phyloP scores from a whole-genome alignment of 2,797 vertebrate species.

The Gouania willdenowi region DNA sequence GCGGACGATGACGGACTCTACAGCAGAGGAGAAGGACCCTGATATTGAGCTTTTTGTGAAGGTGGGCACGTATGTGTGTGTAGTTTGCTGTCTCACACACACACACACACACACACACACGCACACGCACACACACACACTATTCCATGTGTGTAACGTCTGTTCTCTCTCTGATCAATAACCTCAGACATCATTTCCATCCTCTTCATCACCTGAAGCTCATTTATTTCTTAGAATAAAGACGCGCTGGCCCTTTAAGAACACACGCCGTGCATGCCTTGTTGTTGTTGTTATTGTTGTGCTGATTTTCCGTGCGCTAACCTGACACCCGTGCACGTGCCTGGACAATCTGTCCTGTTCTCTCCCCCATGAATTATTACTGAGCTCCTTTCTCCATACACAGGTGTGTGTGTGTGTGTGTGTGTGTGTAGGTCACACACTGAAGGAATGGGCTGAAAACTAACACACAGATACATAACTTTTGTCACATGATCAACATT shows the following conservation, averaged over 20 bases:
- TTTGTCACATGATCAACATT: too few species aligned
- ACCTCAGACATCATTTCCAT: neutral
- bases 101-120: too few species aligned
- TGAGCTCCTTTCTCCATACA: slow-evolving; percentile 39
- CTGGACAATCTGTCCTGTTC: slow-evolving; percentile 56
- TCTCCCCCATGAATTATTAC: slow-evolving; percentile 59
- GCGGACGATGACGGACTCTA: slow-evolving; percentile 79
- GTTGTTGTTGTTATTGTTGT: slow-evolving; percentile 66
- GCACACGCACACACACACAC: too few species aligned
- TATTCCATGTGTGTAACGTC: slow-evolving; percentile 10
- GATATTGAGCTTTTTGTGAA: slow-evolving; percentile 97
- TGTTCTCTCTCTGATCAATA: neutral
- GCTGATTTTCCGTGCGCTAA: slow-evolving; percentile 65
- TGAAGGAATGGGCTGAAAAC: too few species aligned
- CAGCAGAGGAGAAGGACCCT: slow-evolving; percentile 85
- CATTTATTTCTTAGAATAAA: too few species aligned
- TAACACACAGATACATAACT: too few species aligned
- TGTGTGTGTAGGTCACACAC: too few species aligned
- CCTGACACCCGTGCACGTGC: slow-evolving; percentile 66
- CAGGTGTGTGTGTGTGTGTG: too few species aligned
- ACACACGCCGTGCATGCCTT: slow-evolving; percentile 25
- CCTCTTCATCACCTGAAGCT: too few species aligned
- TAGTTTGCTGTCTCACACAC: too few species aligned
- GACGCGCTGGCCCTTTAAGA: slow-evolving; percentile 34
- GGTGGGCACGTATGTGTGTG: slow-evolving; percentile 65